Base-by-base conservation (phyloP, 2,113 vertebrate genomes). In the Neofelis nebulosa region DNA sequence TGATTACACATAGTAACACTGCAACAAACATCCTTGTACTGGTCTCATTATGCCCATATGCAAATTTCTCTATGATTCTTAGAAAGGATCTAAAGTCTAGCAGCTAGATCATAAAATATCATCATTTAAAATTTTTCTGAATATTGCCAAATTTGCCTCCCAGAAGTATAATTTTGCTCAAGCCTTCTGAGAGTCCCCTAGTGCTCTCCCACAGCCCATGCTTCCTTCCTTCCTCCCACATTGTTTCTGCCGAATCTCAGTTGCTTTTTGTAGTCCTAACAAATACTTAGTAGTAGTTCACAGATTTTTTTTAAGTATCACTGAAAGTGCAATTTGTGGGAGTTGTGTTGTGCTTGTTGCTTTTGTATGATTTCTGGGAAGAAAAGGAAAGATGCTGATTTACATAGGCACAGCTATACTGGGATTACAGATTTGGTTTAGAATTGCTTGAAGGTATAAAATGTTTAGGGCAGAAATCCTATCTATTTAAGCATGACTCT, bases 281-380 rank as follows among this genome's bases (percentile, higher is more conserved):
- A 68, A 85, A 85, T 55, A 73, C 63, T 66, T 76, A 76, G 25
- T 84, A 80, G 63, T 84, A 19, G 31, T 69, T 92, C 76, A 61
- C 13, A 27, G 69, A 78, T 63, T 74, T 38, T 57, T 36, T 13
- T 38, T 91, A 55, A 61, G 66, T 91, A 82, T 85, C 31, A 52
- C 68, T 52, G 66, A 87, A 86, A 79, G 80, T 38, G 31, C 78
- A 94, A 74, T 71, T 65, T 66, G 50, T 73, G 79, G 45, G 11
- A 73, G 25, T 84, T 68, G 63, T 71, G 29, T 71, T 93, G 63
- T 73, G 50, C 52, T 89, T 92, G 36, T 31, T 79, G 15, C 82
- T 81, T 87, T 57, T 82, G 27, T 82, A 25, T 41, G 65, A 65
- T 83, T 96, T 96, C 25, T 90, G 69, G 48, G 31, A 94, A 88